Conservation (phyloP, 2,113 vertebrate species). For the Rhinogobius similis region DNA sequence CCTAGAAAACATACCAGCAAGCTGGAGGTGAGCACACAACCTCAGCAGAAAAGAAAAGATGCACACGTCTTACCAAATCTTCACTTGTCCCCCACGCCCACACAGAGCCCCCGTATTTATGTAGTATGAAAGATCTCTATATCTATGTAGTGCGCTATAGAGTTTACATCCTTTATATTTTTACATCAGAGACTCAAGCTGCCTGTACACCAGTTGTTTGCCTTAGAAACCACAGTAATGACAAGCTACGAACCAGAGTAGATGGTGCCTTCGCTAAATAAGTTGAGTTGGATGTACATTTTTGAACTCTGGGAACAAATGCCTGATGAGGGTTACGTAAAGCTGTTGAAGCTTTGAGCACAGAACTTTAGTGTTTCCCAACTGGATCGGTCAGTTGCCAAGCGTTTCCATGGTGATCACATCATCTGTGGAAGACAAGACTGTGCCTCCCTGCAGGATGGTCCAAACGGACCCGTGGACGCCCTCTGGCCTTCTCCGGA, state of each 20-base stretch:
- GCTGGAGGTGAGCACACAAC: constrained; percentile 29
- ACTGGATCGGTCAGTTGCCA: constrained; percentile 63
- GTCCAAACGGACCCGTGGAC: constrained; percentile 84
- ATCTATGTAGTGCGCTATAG: constrained; percentile 66
- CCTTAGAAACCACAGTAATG: constrained; percentile 81
- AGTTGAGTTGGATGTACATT: constrained; percentile 75
- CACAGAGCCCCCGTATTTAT: constrained; percentile 71
- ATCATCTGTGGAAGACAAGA: constrained; percentile 81
- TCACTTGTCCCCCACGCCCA: constrained; percentile 45
- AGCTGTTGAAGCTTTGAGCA: constrained; percentile 14
- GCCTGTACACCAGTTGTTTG: constrained; percentile 79
- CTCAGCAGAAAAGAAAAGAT: constrained; percentile 59
- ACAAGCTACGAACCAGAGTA: constrained; percentile 67
- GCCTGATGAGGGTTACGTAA: constrained; percentile 41
- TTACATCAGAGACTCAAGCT: constrained; percentile 74
- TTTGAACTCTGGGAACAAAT: constrained; percentile 67
- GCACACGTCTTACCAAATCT: constrained; percentile 78
- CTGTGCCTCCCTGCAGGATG: constrained; percentile 81
- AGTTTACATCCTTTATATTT: constrained; percentile 80
- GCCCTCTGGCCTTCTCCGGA: constrained; percentile 77
- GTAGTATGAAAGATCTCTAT: constrained; percentile 68
- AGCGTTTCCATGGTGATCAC: constrained; percentile 85
- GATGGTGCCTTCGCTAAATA: constrained; percentile 79
- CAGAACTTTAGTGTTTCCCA: constrained; percentile 56
- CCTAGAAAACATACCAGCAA: constrained; percentile 55